These are phyloP conservation scores for Hypotaenidia okinawae DNA, from an alignment of 2,797 vertebrate genomes.

Conservation along the genomic window DNA sequence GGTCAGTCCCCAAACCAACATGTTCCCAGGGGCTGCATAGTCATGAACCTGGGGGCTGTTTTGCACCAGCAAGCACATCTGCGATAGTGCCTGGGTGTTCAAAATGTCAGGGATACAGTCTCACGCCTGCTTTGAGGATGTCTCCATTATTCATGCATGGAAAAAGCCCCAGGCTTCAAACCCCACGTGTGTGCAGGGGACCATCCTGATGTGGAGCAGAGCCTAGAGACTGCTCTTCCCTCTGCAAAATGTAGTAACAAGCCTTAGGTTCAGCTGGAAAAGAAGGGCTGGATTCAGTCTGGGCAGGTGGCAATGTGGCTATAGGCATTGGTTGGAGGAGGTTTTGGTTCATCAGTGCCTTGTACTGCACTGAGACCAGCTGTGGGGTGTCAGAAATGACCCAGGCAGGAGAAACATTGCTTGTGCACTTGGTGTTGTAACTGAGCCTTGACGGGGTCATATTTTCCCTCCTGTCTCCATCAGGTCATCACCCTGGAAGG, in stretches of 20 bases:
- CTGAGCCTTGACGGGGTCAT: not conserved
- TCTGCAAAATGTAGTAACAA: not conserved
- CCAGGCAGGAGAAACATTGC: not conserved
- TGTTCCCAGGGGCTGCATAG: not conserved
- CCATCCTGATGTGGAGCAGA: not conserved
- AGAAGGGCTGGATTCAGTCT: not conserved
- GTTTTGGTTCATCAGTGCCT: not conserved
- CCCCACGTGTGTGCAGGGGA: too few relatives aligned
- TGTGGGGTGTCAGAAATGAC: not conserved
- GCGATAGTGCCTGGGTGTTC: not conserved
- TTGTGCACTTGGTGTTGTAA: not conserved
- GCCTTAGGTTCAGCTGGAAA: not conserved
- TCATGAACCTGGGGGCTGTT: not conserved
- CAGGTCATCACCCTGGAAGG: slow-evolving; percentile 98
- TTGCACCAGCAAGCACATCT: not conserved
- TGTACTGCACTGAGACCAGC: not conserved
- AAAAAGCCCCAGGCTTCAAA: not conserved
- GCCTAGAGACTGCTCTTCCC: not conserved
- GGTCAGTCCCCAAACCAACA: accelerated
- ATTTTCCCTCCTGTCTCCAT: slow-evolving; percentile 23
- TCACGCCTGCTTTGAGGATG: not conserved
- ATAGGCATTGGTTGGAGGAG: not conserved
- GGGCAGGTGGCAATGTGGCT: not conserved
- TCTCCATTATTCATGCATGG: accelerated
- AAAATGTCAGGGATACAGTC: not conserved